Base-by-base conservation (phyloP, 2,888 invertebrate species). In the Deroplatys truncata region DNA sequence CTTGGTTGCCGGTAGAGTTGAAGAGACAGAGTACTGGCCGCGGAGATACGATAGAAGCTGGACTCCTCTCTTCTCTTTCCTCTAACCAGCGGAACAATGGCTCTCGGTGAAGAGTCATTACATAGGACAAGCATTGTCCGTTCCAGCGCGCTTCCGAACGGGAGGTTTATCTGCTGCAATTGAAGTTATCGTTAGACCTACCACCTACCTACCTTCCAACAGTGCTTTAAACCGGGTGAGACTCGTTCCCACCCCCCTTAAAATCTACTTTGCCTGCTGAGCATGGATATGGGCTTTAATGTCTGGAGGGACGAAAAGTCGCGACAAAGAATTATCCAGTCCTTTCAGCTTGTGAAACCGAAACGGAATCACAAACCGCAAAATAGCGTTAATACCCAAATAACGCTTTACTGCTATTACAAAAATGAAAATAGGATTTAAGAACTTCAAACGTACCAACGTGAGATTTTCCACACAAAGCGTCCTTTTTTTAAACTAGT, bases 101-200 rank as follows among this genome's bases (percentile, higher is more conserved):
- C 4, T 83, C 28, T 29, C n/a, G 16, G 82, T 31, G 28, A 87
- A 87, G 31, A 87, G 87, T 87, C 87, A 87, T 87, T 83, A 87
- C 87, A 35, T 29, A 83, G 87, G 29, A 87, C 87, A 87, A 83
- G 25, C 83, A 82, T 82, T 87, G 35, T 82, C 13, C 56, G 16
- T 72, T 72, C 56, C 56, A 72, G 56, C 56, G 56, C 56, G 56
- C 25, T 16, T 25, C 31, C 29, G 87, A 83, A 35, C 35, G 35
- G 35, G 83, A 87, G 90, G 86, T 90, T 88, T 90, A 90, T 90
- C 90, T 86, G 20, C 31, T 82, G 88, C 90, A 90, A 88, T 90
- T 88, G 88, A 88, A 90, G 86, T 88, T 90, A 90, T 90, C 90
- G 88, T 86, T 72, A 72, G 56, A 72, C 56, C 56, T 72, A 72